These are phyloP conservation scores for Mythimna pallens DNA, from an alignment of 2,888 invertebrate species.

Conservation along the genomic window DNA sequence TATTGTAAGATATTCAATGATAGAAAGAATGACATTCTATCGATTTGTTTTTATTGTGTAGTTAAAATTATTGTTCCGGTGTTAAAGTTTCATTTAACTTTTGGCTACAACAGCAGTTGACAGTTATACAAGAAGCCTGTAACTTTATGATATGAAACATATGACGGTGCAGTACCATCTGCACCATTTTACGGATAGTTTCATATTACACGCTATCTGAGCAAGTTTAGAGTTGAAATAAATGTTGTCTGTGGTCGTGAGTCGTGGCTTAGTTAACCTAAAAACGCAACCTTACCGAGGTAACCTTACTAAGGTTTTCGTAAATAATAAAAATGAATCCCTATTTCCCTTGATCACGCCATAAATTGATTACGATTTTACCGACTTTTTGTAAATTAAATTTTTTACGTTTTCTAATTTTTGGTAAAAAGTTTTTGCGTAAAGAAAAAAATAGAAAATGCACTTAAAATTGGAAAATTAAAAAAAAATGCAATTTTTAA, in stretches of 20 bases:
- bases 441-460: not conserved
- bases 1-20: not conserved
- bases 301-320: not conserved
- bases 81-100: conserved; percentile 34
- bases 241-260: conserved; percentile 36
- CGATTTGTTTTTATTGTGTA: conserved; percentile 7
- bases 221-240: conserved; percentile 39
- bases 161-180: conserved; percentile 61
- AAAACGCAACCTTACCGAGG: not conserved
- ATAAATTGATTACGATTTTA: too few relatives aligned
- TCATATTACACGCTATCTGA: conserved; percentile 59
- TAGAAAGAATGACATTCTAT: not conserved
- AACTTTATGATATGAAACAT: conserved; percentile 70
- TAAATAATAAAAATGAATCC: too few relatives aligned
- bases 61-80: not conserved
- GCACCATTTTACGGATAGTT: conserved; percentile 67
- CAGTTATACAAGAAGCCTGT: conserved; percentile 57
- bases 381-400: too few relatives aligned
- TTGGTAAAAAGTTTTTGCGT: too few relatives aligned
- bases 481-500: not conserved
- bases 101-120: conserved; percentile 36
- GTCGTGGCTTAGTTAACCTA: conserved; percentile 1
- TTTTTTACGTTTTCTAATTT: too few relatives aligned
- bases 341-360: too few relatives aligned
- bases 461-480: not conserved